A percentile compares a stretch with the other conserved stretches of the same genome.
These are phyloP conservation scores for Anthopleura sola DNA, from an alignment of 64 coral and sea anemone species.

Conservation along the genomic window DNA sequence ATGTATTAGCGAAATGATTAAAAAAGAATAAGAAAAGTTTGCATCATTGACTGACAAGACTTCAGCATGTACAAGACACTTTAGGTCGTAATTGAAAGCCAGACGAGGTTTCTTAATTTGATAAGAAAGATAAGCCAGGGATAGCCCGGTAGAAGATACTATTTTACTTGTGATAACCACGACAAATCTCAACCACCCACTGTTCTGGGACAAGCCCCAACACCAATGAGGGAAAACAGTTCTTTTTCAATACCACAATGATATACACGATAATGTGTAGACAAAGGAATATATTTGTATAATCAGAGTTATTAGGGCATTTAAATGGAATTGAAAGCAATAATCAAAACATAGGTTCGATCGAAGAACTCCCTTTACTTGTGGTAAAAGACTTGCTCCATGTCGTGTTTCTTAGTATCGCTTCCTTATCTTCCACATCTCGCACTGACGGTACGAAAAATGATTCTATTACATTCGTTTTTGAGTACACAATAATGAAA, in stretches of 20 bases:
- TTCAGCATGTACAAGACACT: background rate
- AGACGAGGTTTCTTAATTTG: background rate
- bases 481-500: background rate
- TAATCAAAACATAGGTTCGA: background rate
- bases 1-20: no score
- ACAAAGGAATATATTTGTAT: constrained; percentile 8
- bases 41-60: background rate
- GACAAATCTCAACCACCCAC: background rate
- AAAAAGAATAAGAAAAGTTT: no score
- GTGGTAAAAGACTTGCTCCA: background rate
- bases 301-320: background rate
- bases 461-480: background rate
- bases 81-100: background rate
- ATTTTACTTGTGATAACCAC: background rate
- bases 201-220: background rate
- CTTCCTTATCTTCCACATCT: background rate
- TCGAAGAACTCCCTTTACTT: background rate
- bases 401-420: background rate
- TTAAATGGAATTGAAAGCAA: background rate
- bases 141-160: background rate
- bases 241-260: background rate
- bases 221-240: background rate
- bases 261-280: background rate
- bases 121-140: background rate
- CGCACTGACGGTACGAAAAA: background rate